phyloP scores from a whole-genome alignment of 1,140 invertebrate species.

The Propsilocerus akamusi region DNA sequence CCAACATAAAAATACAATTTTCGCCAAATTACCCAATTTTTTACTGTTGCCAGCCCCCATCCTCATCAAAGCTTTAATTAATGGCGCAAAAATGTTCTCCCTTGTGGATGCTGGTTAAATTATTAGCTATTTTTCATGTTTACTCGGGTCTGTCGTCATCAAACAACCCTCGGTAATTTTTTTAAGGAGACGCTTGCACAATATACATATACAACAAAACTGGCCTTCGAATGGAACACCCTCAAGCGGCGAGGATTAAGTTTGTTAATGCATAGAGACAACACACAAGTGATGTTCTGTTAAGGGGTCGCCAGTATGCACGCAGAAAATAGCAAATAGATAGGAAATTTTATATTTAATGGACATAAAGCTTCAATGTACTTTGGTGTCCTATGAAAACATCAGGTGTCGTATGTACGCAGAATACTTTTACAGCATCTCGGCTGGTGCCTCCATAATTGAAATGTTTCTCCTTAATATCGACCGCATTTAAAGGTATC shows the following conservation, averaged over 20 bases:
- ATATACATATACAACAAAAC: too few relatives aligned
- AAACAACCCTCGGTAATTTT: too few relatives aligned
- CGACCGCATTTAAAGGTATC: too few relatives aligned
- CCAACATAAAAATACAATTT: too few relatives aligned
- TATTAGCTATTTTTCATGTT: conserved; percentile 4
- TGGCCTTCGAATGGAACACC: too few relatives aligned
- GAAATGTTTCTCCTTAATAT: not conserved
- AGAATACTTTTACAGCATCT: not conserved
- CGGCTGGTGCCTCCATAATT: conserved; percentile 1
- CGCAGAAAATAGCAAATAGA: too few relatives aligned
- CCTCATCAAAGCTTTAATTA: not conserved
- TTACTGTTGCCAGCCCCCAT: not conserved
- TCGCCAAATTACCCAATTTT: conserved; percentile 3
- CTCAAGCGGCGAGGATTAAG: too few relatives aligned
- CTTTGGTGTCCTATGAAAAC: not conserved
- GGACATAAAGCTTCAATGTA: not conserved
- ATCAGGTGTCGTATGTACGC: not conserved
- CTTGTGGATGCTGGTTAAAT: not conserved
- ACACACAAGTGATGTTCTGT: too few relatives aligned
- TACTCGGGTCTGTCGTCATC: too few relatives aligned
- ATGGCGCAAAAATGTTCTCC: not conserved
- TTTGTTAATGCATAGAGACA: conserved; percentile 1
- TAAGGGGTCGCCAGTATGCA: too few relatives aligned
- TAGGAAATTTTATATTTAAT: not conserved
- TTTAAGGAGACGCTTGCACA: too few relatives aligned